Evolutionary conservation across 1,140 invertebrate genomes (phyloP).

Genomic region (Drosophila miranda): DNA sequence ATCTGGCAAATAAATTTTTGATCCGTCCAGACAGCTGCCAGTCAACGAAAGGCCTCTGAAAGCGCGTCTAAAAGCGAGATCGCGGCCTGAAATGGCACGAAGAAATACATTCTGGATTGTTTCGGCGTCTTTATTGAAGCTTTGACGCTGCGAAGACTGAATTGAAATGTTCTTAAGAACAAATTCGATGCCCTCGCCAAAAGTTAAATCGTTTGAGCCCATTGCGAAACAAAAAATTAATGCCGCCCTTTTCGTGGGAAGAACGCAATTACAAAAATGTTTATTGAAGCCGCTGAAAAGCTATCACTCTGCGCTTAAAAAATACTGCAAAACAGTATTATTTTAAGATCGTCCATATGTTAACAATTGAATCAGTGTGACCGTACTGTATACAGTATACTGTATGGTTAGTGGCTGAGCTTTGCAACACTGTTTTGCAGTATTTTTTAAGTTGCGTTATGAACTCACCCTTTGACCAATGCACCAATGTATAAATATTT

Average conservation of each 20-base stretch:
- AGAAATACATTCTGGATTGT: conserved; percentile 40
- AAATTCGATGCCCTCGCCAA: conserved; percentile 38
- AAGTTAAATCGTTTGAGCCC: conserved; percentile 1
- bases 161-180: conserved; percentile 29
- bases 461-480: too few relatives aligned
- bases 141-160: conserved; percentile 1
- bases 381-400: too few relatives aligned
- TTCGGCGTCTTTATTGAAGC: conserved; percentile 34
- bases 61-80: conserved; percentile 25
- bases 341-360: too few relatives aligned
- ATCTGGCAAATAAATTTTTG: conserved; percentile 36
- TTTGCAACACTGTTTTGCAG: too few relatives aligned
- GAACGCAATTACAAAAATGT: background rate
- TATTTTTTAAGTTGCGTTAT: too few relatives aligned
- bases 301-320: too few relatives aligned
- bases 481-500: too few relatives aligned
- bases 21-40: conserved; percentile 43
- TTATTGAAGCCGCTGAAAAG: background rate
- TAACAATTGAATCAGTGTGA: too few relatives aligned
- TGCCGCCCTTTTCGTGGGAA: background rate
- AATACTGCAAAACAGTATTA: too few relatives aligned
- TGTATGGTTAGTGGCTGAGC: too few relatives aligned
- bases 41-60: conserved; percentile 42
- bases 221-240: background rate
- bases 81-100: conserved; percentile 11